These are phyloP conservation scores for Probaryconus sp. DNA, from an alignment of 1,140 invertebrate species.

Conservation along the genomic window DNA sequence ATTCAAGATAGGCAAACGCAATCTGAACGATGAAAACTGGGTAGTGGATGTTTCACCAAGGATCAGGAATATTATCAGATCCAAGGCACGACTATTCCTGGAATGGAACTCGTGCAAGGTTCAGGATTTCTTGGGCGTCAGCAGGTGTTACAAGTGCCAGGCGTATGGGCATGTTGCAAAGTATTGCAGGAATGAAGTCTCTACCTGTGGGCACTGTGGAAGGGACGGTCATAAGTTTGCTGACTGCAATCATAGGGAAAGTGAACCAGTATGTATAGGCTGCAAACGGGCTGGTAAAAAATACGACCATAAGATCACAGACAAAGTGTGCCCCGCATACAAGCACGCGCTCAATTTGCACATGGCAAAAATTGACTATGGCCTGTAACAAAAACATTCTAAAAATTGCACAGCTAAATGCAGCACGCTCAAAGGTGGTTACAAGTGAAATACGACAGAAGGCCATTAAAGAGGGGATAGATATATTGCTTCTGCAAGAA, in stretches of 20 bases:
- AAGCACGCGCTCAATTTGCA: neutral
- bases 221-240: slow-evolving; percentile 3
- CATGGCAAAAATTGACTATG: too few relatives aligned
- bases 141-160: slow-evolving; percentile 43
- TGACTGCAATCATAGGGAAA: slow-evolving; percentile 11
- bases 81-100: slow-evolving; percentile 24
- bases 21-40: too few relatives aligned
- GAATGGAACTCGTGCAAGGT: slow-evolving; percentile 7
- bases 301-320: neutral
- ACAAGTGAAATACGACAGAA: too few relatives aligned
- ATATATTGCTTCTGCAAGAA: too few relatives aligned
- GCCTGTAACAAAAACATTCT: too few relatives aligned
- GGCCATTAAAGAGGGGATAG: too few relatives aligned
- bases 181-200: neutral
- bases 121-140: slow-evolving; percentile 3
- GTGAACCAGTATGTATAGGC: neutral
- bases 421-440: too few relatives aligned
- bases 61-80: too few relatives aligned
- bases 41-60: too few relatives aligned
- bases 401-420: too few relatives aligned
- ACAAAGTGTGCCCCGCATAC: neutral
- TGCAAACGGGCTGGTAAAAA: slow-evolving; percentile 12
- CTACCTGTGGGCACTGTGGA: slow-evolving; percentile 28
- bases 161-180: slow-evolving; percentile 28
- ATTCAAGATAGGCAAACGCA: too few relatives aligned